Evolutionary conservation across 2,113 vertebrate species (phyloP).

Genomic region (Zeus faber): DNA sequence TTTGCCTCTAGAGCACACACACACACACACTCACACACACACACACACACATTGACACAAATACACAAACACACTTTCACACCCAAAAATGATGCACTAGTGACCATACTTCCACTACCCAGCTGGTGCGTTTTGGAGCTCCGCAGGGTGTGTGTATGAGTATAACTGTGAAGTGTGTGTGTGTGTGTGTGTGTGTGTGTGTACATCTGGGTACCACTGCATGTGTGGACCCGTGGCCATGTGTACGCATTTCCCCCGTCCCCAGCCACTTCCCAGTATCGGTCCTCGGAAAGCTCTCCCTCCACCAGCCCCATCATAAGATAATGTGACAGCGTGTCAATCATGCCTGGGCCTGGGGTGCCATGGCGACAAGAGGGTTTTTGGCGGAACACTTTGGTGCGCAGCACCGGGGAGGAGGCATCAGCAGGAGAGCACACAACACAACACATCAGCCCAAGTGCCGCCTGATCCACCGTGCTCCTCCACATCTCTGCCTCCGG

Average conservation of each 20-base stretch:
- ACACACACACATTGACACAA: constrained; percentile 10
- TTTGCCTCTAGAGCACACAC: constrained; percentile 32
- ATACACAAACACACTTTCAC: neutral
- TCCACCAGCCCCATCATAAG: constrained; percentile 53
- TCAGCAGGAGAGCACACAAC: constrained; percentile 50
- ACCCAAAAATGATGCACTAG: neutral
- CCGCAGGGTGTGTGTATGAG: constrained; percentile 47
- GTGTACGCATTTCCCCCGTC: constrained; percentile 28
- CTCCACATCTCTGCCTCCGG: too few relatives aligned
- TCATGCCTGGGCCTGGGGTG: constrained; percentile 61
- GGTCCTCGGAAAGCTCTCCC: constrained; percentile 39
- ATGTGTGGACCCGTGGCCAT: constrained; percentile 5
- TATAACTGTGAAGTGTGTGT: constrained; percentile 21
- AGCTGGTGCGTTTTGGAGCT: constrained; percentile 45
- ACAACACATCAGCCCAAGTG: constrained; percentile 32
- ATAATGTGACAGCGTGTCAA: constrained; percentile 70
- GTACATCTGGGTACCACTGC: constrained; percentile 14
- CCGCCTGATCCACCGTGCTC: constrained; percentile 13
- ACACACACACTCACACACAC: neutral
- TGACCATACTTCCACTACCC: constrained; percentile 25
- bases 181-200: constrained; percentile 18
- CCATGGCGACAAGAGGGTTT: constrained; percentile 51
- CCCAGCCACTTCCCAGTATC: constrained; percentile 63
- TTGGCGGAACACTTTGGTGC: constrained; percentile 61
- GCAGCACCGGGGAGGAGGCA: constrained; percentile 62